A percentile compares a stretch with the other conserved stretches of the same genome.
These are phyloP conservation scores for Trididemnum miniatum DNA, from an alignment of 23 tunicate species.

Conservation along the genomic window DNA sequence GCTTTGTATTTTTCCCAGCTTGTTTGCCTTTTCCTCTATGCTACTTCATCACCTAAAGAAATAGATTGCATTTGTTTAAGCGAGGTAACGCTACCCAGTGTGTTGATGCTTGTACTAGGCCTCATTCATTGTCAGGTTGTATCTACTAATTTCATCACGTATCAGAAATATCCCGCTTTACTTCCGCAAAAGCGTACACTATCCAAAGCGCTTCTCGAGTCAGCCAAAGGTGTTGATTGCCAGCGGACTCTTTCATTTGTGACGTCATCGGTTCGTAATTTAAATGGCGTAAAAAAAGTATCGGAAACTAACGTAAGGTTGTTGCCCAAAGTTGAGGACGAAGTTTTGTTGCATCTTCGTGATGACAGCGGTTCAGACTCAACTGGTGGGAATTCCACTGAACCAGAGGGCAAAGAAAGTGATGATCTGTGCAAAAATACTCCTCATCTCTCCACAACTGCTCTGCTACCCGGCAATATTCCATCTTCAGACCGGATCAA, in stretches of 20 bases:
- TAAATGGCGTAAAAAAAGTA: neutral
- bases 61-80: slow-evolving; percentile 17
- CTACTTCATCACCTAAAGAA: neutral
- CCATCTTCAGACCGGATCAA: slow-evolving; percentile 50
- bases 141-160: slow-evolving; percentile 55
- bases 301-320: neutral
- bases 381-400: neutral
- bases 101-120: slow-evolving; percentile 54
- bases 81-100: slow-evolving; percentile 58
- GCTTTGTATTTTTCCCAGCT: slow-evolving; percentile 50
- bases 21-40: slow-evolving; percentile 9
- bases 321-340: neutral
- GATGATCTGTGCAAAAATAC: too few species aligned
- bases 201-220: slow-evolving; percentile 76
- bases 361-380: slow-evolving; percentile 3
- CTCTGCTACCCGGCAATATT: slow-evolving; percentile 50
- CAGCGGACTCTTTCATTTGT: slow-evolving; percentile 41
- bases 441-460: slow-evolving; percentile 58
- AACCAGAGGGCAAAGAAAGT: too few species aligned
- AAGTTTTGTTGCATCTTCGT: neutral
- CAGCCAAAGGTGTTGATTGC: slow-evolving; percentile 37
- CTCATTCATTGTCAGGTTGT: slow-evolving; percentile 85
- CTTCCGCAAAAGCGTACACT: slow-evolving; percentile 36
- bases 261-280: slow-evolving; percentile 26
- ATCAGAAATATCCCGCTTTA: neutral